phyloP scores from a whole-genome alignment of 1,140 invertebrate genomes.

The Cydia strobilella region DNA sequence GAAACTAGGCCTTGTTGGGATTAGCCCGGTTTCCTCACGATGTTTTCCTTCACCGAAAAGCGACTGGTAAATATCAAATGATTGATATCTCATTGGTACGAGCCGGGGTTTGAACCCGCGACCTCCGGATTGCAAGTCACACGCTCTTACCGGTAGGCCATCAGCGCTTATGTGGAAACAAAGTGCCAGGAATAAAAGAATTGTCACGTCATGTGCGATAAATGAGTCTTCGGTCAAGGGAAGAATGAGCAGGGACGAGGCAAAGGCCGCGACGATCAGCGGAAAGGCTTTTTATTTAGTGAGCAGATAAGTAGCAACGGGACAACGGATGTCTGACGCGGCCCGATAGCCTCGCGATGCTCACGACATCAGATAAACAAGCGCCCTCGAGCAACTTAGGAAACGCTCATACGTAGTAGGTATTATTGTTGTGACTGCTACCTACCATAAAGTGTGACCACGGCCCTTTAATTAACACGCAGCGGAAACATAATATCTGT shows the following conservation, averaged over 20 bases:
- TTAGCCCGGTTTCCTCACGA: too few relatives aligned
- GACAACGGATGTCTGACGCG: constrained; percentile 54
- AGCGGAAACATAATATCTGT: constrained; percentile 56
- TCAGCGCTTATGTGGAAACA: constrained; percentile 70
- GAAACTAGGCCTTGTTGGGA: too few relatives aligned
- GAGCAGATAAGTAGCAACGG: constrained; percentile 54
- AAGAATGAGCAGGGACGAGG: constrained; percentile 42
- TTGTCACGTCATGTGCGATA: constrained; percentile 64
- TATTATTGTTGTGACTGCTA: constrained; percentile 75
- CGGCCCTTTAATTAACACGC: constrained; percentile 67
- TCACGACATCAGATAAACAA: constrained; percentile 70
- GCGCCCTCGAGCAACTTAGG: constrained; percentile 52
- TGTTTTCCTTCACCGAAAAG: too few relatives aligned
- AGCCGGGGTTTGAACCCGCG: too few relatives aligned
- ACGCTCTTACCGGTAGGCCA: too few relatives aligned
- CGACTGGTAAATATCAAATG: too few relatives aligned
- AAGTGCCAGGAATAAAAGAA: constrained; percentile 64
- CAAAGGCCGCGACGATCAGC: constrained; percentile 39
- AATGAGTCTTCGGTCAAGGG: constrained; percentile 44
- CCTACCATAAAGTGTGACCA: constrained; percentile 63
- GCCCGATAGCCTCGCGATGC: constrained; percentile 47
- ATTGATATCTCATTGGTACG: too few relatives aligned
- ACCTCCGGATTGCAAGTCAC: too few relatives aligned
- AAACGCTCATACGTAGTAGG: constrained; percentile 57
- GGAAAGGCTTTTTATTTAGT: constrained; percentile 57